phyloP scores from a whole-genome alignment of 1,140 invertebrate species.

The Pogonomyrmex barbatus region DNA sequence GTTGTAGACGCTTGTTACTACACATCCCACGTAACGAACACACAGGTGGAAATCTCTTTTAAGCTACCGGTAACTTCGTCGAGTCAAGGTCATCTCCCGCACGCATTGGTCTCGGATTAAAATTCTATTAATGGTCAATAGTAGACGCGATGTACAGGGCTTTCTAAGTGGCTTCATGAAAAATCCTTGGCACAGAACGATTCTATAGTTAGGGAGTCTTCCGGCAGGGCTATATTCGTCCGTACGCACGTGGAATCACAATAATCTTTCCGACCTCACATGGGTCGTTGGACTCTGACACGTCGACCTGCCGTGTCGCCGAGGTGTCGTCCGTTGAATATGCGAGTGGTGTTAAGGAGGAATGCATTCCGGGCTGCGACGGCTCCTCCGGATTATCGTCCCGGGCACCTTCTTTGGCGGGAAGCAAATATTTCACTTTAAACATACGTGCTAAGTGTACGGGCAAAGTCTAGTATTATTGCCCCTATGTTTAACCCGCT shows the following conservation, averaged over 20 bases:
- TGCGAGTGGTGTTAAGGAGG: constrained; percentile 39
- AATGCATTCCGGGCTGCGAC: constrained; percentile 42
- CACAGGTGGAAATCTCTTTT: background rate
- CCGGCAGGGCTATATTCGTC: constrained; percentile 21
- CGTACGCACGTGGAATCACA: constrained; percentile 32
- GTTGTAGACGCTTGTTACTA: constrained; percentile 28
- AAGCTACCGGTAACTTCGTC: background rate
- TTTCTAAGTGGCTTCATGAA: background rate
- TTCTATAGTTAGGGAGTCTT: constrained; percentile 6
- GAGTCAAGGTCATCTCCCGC: constrained; percentile 1
- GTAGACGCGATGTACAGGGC: background rate
- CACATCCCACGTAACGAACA: constrained; percentile 14
- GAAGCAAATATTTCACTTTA: constrained; percentile 48
- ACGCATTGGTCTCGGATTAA: background rate
- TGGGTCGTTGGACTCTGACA: constrained; percentile 54
- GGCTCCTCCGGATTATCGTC: constrained; percentile 3
- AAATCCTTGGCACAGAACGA: background rate
- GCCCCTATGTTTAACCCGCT: background rate
- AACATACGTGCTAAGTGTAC: background rate
- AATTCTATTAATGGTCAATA: background rate
- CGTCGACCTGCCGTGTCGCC: constrained; percentile 25
- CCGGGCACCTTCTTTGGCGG: background rate
- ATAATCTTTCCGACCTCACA: constrained; percentile 48
- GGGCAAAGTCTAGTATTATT: background rate
- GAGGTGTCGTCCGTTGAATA: constrained; percentile 56